These are phyloP conservation scores for Phylloscopus collybita DNA, from an alignment of 2,797 vertebrate genomes.

Conservation along the genomic window DNA sequence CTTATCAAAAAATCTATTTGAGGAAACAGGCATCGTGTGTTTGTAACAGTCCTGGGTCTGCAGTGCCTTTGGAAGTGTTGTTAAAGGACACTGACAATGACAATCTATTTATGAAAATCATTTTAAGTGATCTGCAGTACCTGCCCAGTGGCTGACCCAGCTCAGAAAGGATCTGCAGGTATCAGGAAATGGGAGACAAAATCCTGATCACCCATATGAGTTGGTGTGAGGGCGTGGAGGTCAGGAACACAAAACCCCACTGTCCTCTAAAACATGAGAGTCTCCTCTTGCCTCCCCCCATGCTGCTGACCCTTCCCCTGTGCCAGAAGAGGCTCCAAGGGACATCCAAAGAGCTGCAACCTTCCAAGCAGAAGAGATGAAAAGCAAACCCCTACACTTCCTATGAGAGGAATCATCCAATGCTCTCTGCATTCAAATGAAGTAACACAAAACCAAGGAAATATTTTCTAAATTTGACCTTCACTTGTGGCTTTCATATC, in stretches of 20 bases:
- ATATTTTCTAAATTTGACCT: neutral
- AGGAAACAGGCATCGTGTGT: neutral
- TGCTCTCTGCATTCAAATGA: neutral
- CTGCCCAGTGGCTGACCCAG: neutral
- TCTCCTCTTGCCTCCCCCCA: neutral
- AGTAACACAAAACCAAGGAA: neutral
- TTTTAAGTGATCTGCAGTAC: neutral
- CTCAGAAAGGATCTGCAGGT: neutral
- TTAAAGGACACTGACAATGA: neutral
- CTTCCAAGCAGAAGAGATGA: neutral
- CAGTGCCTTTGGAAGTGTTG: neutral
- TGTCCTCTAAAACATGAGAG: neutral
- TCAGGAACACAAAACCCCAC: neutral
- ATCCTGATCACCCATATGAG: neutral
- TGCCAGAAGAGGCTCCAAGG: neutral
- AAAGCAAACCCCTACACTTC: neutral
- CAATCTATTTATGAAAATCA: neutral
- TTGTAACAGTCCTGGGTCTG: neutral
- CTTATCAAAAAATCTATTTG: neutral
- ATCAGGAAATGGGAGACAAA: neutral
- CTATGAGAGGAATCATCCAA: fast-evolving
- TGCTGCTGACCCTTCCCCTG: neutral
- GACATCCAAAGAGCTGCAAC: neutral
- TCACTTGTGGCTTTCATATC: neutral
- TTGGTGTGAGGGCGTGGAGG: neutral